These are phyloP conservation scores for Meda fulgida DNA, from an alignment of 2,797 vertebrate genomes.

Conservation along the genomic window DNA sequence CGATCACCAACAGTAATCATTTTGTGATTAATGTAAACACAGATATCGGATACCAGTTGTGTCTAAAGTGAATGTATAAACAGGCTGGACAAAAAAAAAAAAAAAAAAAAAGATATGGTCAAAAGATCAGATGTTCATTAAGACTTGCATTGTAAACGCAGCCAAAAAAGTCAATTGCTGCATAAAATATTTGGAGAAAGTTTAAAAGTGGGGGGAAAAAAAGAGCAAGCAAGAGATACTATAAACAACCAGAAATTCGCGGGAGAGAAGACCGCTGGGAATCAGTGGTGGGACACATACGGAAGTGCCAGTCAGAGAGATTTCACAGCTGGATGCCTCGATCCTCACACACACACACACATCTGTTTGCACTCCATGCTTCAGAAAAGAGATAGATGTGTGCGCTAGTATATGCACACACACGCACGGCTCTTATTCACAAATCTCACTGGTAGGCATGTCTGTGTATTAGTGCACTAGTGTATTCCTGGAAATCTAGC, in stretches of 20 bases:
- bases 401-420: conserved; percentile 1
- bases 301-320: conserved; percentile 40
- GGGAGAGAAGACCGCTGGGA: neutral
- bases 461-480: neutral
- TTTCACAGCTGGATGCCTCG: conserved; percentile 52
- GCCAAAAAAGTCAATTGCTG: neutral
- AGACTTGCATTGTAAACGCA: neutral
- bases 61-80: no score
- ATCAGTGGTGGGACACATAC: conserved; percentile 14
- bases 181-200: neutral
- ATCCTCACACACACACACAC: conserved; percentile 30
- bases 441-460: neutral
- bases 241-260: conserved; percentile 9
- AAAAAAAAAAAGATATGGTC: no score
- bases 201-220: neutral
- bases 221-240: neutral
- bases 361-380: conserved; percentile 12
- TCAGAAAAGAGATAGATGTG: conserved; percentile 12
- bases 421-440: neutral
- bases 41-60: no score
- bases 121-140: no score
- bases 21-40: no score
- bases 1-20: no score
- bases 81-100: no score
- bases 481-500: conserved; percentile 18